Conservation (phyloP, 1,140 invertebrate genomes). For the Tribolium castaneum region DNA sequence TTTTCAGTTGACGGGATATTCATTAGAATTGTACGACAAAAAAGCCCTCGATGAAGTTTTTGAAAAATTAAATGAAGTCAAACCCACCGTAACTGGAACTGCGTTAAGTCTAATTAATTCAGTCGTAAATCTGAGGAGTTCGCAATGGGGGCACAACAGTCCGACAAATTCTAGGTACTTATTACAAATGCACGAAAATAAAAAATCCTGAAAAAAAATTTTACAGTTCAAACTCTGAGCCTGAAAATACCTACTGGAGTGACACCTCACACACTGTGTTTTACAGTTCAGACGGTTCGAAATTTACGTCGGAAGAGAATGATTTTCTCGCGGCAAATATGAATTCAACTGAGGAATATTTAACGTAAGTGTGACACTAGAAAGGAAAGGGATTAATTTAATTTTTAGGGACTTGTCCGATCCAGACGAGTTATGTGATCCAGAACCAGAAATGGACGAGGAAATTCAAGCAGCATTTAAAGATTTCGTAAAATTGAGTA, state of each 20-base stretch:
- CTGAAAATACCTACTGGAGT: conserved; percentile 43
- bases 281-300: conserved; percentile 66
- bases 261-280: conserved; percentile 58
- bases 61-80: conserved; percentile 46
- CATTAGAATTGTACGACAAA: conserved; percentile 57
- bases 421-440: conserved; percentile 64
- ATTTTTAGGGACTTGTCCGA: conserved; percentile 61
- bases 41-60: conserved; percentile 58
- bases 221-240: conserved; percentile 10
- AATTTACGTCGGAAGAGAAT: conserved; percentile 66
- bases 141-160: conserved; percentile 55
- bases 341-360: conserved; percentile 51
- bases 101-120: conserved; percentile 52
- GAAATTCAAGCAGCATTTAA: conserved; percentile 67
- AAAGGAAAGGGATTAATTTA: background rate
- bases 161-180: background rate
- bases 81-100: conserved; percentile 47
- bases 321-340: conserved; percentile 62
- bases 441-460: conserved; percentile 68
- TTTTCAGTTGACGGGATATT: conserved; percentile 58
- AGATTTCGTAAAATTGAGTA: conserved; percentile 64
- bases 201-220: background rate
- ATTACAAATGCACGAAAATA: background rate
- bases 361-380: conserved; percentile 41
- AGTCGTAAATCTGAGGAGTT: conserved; percentile 56